These are phyloP conservation scores for Anastatus disparis DNA, from an alignment of 1,140 invertebrate species.

Conservation along the genomic window DNA sequence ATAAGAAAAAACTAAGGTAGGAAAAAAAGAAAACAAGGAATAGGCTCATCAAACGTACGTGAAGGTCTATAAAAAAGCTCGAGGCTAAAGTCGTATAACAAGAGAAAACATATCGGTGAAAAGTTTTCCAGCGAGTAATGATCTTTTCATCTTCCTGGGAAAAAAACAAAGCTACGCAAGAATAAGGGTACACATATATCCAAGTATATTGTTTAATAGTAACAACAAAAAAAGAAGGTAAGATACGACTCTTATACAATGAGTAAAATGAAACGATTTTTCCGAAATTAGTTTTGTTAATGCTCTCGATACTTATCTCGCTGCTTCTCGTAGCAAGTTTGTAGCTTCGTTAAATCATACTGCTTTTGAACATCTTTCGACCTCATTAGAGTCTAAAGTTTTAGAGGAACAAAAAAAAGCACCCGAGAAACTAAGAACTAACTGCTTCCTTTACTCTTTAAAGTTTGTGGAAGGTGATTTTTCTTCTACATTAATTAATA, in stretches of 20 bases:
- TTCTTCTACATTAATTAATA: not conserved
- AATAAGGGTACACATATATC: no score
- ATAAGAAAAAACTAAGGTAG: not conserved
- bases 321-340: constrained; percentile 18
- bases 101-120: no score
- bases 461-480: no score
- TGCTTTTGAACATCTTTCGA: not conserved
- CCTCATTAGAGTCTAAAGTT: constrained; percentile 27
- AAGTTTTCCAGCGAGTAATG: constrained; percentile 8
- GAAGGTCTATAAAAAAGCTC: not conserved
- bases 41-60: not conserved
- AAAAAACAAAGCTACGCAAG: no score
- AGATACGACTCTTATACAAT: not conserved
- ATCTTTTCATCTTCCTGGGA: constrained; percentile 11
- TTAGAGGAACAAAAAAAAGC: no score
- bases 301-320: constrained; percentile 29
- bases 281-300: constrained; percentile 43
- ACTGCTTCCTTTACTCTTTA: not conserved
- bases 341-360: constrained; percentile 37
- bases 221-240: no score
- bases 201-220: no score
- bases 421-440: constrained; percentile 17
- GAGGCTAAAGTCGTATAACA: no score
- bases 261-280: constrained; percentile 36
- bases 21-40: not conserved